Evolutionary conservation across 2,113 vertebrate species (phyloP).

Genomic region (Silurus glanis): DNA sequence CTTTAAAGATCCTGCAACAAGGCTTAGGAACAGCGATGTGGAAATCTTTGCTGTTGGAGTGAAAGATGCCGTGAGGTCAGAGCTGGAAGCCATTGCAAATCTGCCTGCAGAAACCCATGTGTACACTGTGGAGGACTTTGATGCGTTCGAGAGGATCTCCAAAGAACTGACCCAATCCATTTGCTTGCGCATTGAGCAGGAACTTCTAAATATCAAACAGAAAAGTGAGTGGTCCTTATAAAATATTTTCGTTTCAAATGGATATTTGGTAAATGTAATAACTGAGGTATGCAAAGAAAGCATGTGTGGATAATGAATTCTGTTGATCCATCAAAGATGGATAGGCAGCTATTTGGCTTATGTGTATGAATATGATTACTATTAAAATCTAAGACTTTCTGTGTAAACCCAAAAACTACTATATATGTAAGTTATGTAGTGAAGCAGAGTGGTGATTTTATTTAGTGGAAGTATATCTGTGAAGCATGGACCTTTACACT

Average conservation of each 20-base stretch:
- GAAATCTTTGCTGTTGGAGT: slow-evolving; percentile 98
- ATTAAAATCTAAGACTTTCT: background rate
- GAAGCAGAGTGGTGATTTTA: background rate
- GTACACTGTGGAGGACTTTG: slow-evolving; percentile 97
- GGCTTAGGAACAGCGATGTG: slow-evolving; percentile 84
- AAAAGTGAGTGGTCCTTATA: slow-evolving; percentile 80
- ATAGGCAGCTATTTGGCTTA: background rate
- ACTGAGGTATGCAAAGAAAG: background rate
- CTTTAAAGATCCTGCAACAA: slow-evolving; percentile 88
- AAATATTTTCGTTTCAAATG: background rate
- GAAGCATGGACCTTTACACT: background rate
- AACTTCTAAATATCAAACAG: slow-evolving; percentile 82
- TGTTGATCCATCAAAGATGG: background rate
- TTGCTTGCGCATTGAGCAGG: slow-evolving; percentile 93
- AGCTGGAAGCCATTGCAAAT: slow-evolving; percentile 93
- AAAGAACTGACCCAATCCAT: slow-evolving; percentile 94
- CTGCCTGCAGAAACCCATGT: slow-evolving; percentile 87
- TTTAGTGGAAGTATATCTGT: background rate
- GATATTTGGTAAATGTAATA: background rate
- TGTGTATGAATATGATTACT: background rate
- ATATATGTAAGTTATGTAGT: background rate
- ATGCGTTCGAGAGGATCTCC: slow-evolving; percentile 96
- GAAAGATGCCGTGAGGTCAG: slow-evolving; percentile 92
- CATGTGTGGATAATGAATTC: background rate
- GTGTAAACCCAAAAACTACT: background rate